These are phyloP conservation scores for Molanna angustata DNA, from an alignment of 2,888 invertebrate genomes.

Conservation along the genomic window DNA sequence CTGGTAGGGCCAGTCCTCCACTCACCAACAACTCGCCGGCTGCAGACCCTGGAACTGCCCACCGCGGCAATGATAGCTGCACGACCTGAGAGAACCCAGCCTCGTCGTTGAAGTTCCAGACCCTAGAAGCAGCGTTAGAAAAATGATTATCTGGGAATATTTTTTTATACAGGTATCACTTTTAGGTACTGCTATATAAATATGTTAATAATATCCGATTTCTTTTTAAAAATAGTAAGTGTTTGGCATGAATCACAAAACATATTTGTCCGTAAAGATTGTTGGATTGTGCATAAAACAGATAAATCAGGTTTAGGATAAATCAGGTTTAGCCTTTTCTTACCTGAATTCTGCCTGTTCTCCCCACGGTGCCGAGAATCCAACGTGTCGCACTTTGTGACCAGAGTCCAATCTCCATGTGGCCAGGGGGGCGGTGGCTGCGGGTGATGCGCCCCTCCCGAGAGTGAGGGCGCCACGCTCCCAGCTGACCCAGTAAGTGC, in stretches of 20 bases:
- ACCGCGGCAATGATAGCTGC: conserved; percentile 61
- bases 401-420: conserved; percentile 58
- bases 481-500: conserved; percentile 69
- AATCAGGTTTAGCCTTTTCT: no score
- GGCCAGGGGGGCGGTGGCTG: conserved; percentile 55
- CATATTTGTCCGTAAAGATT: no score
- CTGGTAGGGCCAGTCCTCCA: conserved; percentile 57
- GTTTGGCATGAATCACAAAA: no score
- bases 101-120: conserved; percentile 70
- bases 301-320: no score
- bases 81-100: conserved; percentile 67
- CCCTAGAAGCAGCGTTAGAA: no score
- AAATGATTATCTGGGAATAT: no score
- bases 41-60: conserved; percentile 64
- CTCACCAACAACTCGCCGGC: conserved; percentile 59
- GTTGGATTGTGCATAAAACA: no score
- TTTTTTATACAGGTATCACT: no score
- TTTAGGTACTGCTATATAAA: no score
- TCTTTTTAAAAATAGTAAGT: no score
- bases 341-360: conserved; percentile 64
- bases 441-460: conserved; percentile 56
- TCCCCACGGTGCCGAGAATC: conserved; percentile 64
- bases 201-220: no score
- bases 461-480: conserved; percentile 58
- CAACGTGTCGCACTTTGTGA: conserved; percentile 59